These are phyloP conservation scores for Rotaria magnacalcarata DNA, from an alignment of 2,888 invertebrate species.

Conservation along the genomic window DNA sequence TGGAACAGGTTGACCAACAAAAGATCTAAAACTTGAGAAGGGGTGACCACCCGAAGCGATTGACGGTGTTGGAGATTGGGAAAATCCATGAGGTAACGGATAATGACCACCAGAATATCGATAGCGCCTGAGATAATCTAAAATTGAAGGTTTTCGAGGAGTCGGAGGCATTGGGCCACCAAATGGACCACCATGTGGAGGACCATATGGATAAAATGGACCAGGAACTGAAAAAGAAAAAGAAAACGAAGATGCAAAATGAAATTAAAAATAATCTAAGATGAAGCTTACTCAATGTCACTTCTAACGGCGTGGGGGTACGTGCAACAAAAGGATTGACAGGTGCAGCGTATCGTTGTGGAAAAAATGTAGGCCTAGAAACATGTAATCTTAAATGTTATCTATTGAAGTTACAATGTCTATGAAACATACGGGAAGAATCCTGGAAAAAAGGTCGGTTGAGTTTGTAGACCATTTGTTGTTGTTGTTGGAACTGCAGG, in stretches of 20 bases:
- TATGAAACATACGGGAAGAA: no score
- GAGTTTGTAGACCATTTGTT: no score
- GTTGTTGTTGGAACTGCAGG: no score
- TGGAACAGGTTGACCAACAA: no score
- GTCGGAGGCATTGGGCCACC: not conserved
- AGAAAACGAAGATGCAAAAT: not conserved
- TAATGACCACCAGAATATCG: not conserved
- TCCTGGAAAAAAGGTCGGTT: no score
- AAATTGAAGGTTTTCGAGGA: no score
- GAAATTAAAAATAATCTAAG: not conserved
- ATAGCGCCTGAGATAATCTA: not conserved
- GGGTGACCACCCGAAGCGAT: no score
- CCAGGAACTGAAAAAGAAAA: not conserved
- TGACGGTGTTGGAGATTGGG: no score
- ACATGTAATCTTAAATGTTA: not conserved
- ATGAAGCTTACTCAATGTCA: not conserved
- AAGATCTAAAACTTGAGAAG: no score
- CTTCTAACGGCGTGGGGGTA: not conserved
- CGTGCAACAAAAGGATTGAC: not conserved
- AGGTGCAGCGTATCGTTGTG: not conserved
- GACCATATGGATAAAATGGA: not conserved
- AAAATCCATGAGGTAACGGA: no score
- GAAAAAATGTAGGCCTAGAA: not conserved
- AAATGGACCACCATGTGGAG: not conserved
- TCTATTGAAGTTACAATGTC: no score